phyloP scores from a whole-genome alignment of 2,888 invertebrate species.

The Eupelmus urozonus region DNA sequence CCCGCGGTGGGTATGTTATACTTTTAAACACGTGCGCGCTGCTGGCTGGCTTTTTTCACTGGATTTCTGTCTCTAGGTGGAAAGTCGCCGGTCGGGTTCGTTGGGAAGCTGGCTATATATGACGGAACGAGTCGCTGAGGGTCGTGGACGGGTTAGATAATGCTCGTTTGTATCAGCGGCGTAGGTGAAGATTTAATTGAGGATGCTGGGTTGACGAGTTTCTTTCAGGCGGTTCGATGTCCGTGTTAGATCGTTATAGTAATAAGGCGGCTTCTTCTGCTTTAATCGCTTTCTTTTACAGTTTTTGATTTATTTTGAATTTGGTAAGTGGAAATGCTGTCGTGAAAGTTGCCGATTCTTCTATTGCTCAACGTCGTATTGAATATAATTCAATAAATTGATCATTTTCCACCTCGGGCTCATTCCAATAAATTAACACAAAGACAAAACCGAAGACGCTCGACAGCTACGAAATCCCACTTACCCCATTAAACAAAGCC shows the following conservation, averaged over 20 bases:
- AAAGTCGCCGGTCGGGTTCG: neutral
- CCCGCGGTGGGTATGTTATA: neutral
- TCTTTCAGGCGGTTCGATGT: neutral
- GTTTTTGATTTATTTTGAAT: too few relatives aligned
- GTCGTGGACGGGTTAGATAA: slow-evolving; percentile 37
- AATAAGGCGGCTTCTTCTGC: too few relatives aligned
- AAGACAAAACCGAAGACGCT: neutral
- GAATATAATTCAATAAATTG: too few relatives aligned
- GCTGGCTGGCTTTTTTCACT: slow-evolving; percentile 6
- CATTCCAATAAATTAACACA: neutral
- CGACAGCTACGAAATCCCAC: neutral
- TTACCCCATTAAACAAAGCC: neutral
- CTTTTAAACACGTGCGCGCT: slow-evolving; percentile 1
- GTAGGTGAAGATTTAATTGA: slow-evolving; percentile 42
- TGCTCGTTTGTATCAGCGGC: slow-evolving; percentile 18
- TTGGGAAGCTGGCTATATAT: too few relatives aligned
- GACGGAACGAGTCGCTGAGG: slow-evolving; percentile 18
- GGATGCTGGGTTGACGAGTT: neutral
- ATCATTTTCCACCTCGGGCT: too few relatives aligned
- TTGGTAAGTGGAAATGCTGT: too few relatives aligned
- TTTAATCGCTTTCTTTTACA: neutral
- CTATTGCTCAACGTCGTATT: too few relatives aligned
- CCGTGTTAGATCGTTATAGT: too few relatives aligned
- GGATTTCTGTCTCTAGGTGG: neutral
- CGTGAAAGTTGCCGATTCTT: too few relatives aligned